Base-by-base conservation (phyloP, 2,797 vertebrate species). In the Rhinella marina region DNA sequence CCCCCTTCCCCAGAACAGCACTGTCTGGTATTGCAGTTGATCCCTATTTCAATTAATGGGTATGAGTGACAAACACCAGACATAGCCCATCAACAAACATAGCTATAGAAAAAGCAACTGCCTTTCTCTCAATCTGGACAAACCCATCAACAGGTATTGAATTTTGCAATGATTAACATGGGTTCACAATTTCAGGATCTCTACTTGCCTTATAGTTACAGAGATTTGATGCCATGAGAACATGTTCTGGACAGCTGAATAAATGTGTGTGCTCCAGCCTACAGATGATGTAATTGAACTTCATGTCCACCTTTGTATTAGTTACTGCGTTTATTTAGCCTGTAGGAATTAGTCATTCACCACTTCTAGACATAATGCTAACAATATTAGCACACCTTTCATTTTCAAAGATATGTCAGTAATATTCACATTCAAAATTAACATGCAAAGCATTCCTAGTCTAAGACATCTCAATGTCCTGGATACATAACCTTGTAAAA, bases 401-500 rank as follows among this genome's bases (percentile, higher is more conserved):
- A 52, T 57, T 73, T 72, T 25, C 52, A 84, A 82, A 59, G 54
- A 56, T 72, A 82, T 54, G 41, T 72, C 12, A 57, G 27, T 54
- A 61, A 73, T 54, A 59, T 73, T 73, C 70, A 75, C 3, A 27
- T 23, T 83, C 21, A 57, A 59, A 48, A 84, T 84, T 84, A 84
- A 72, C 54, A 84, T 84, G 68, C 82, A 76, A 32, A 75, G 57
- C 72, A 41, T 84, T 75, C 56, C 48, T 73, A 48, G 82, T 56
- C 27, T 21, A 32, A 84, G 82, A 61, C 82, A n/a, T 73, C 25
- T 25, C 82, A 70, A 83, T 70, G 64, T 83, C 82, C 82, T 75
- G 52, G 56, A 56, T 72, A 73, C 41, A 13, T 59, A 72, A 84
- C 82, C 82, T 84, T 84, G 82, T 59, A 61, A 61, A 73, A 54